Conservation (phyloP, 2,113 vertebrate genomes). For the Hydropotes inermis region DNA sequence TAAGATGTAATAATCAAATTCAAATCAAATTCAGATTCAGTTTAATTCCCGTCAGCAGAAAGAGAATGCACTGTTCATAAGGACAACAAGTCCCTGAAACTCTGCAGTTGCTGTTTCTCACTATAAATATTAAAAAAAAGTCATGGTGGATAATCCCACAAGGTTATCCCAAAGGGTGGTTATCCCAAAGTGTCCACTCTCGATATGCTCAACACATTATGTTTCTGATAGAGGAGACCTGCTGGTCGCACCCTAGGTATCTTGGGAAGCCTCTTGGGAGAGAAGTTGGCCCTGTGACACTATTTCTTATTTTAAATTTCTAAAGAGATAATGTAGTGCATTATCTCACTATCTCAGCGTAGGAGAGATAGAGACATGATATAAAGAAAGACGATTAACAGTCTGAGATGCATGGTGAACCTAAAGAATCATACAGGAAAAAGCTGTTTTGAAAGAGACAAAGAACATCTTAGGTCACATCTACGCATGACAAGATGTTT, state of each 20-base stretch:
- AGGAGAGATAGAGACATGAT: not conserved
- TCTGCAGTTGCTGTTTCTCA: not conserved
- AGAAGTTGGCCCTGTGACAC: not conserved
- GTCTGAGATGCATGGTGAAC: not conserved
- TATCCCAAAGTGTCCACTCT: not conserved
- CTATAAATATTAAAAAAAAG: not conserved
- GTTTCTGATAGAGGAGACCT: not conserved
- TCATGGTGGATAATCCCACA: not conserved
- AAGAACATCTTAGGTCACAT: not conserved
- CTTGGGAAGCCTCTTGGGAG: not conserved
- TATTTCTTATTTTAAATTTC: slow-evolving; percentile 36
- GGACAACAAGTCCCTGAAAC: not conserved
- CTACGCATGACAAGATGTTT: not conserved
- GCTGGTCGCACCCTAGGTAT: not conserved
- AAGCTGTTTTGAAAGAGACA: not conserved
- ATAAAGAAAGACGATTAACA: not conserved
- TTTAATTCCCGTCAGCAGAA: not conserved
- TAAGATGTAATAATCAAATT: not conserved
- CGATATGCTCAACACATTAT: not conserved
- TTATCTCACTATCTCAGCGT: not conserved
- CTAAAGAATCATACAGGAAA: not conserved
- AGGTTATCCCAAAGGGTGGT: not conserved
- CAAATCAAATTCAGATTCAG: not conserved
- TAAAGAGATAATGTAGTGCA: not conserved
- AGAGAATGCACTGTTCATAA: not conserved